Evolutionary conservation across 2,797 vertebrate genomes (phyloP), one percentile per base, ranked within the genome.

Genomic region (Pteropus rufus): DNA sequence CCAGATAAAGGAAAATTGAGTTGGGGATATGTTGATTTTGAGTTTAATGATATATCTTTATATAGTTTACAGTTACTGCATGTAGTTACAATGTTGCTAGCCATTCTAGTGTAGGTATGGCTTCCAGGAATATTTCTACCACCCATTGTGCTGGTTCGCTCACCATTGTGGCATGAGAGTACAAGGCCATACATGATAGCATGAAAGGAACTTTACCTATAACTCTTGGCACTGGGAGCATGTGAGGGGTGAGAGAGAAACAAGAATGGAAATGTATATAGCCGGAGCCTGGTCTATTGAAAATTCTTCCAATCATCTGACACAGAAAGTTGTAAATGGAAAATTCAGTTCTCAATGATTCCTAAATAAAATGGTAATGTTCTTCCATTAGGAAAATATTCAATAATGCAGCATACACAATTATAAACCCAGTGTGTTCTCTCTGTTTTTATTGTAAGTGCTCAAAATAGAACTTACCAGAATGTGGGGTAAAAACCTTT

Each of bases 381-480:
- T 96, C 60, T 86, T 56, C 26, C 52, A 23, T 62, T 73, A 95
- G 69, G 18, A 95, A 64, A 69, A 91, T 36, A 41, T 34, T 69
- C 11, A 41, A 19, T 64, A 73, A 58, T 36, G 24, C 46, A 54
- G 62, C 67, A 77, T 36, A 49, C 11, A n/a, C 36, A 49, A 46
- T 92, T 96, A 77, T 31, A 56, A 84, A 84, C 3, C 88, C 18
- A 41, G 56, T 23, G 39, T 34, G 49, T 58, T 62, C 31, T 64
- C 29, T 79, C 34, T 75, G 16, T 64, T 82, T 86, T 81, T 52
- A 75, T 83, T 75, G 3, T 29, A 86, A 87, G 82, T 65, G 72
- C 80, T 92, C 44, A 79, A 86, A 76, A 86, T 62, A 93, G 60
- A 96, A 81, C 62, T n/a, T 75, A 84, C 41, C 58, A 39, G 72